These are phyloP conservation scores for Drosophila picticornis DNA, from an alignment of 2,888 invertebrate species.

Conservation along the genomic window DNA sequence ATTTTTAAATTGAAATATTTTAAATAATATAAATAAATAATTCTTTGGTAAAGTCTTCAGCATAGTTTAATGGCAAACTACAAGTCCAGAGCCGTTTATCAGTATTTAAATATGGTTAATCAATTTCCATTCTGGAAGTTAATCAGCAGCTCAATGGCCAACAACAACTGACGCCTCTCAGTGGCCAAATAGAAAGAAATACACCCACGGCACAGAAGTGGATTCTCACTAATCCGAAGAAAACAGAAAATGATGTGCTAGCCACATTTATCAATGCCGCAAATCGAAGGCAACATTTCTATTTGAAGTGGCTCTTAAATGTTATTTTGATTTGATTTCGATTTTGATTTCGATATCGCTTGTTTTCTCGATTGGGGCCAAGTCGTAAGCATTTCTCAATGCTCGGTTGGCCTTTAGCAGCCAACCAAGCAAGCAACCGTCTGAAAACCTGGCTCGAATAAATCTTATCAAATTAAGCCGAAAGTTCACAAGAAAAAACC, in stretches of 20 bases:
- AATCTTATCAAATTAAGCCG: slow-evolving; percentile 81
- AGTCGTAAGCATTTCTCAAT: slow-evolving; percentile 60
- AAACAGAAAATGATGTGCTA: slow-evolving; percentile 21
- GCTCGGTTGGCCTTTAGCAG: slow-evolving; percentile 63
- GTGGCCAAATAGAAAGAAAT: slow-evolving; percentile 18
- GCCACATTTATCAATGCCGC: slow-evolving; percentile 50
- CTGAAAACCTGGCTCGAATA: slow-evolving; percentile 69
- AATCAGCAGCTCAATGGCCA: slow-evolving; percentile 34
- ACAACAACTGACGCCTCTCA: background rate
- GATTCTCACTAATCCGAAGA: slow-evolving; percentile 1
- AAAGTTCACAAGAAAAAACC: slow-evolving; percentile 51
- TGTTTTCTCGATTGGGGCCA: slow-evolving; percentile 43
- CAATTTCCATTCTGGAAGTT: slow-evolving; percentile 3
- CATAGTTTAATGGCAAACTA: background rate
- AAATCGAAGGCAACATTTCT: slow-evolving; percentile 65
- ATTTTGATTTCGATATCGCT: slow-evolving; percentile 20
- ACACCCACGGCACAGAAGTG: slow-evolving; percentile 31
- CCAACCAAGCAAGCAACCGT: background rate
- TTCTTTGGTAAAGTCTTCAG: background rate
- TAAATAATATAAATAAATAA: background rate
- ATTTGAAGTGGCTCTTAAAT: slow-evolving; percentile 71
- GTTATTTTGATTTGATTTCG: slow-evolving; percentile 50
- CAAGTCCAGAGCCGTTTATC: background rate
- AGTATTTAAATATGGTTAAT: background rate
- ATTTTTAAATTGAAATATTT: background rate